These are phyloP conservation scores for Eudemis profundana DNA, from an alignment of 2,888 invertebrate species.

Conservation along the genomic window DNA sequence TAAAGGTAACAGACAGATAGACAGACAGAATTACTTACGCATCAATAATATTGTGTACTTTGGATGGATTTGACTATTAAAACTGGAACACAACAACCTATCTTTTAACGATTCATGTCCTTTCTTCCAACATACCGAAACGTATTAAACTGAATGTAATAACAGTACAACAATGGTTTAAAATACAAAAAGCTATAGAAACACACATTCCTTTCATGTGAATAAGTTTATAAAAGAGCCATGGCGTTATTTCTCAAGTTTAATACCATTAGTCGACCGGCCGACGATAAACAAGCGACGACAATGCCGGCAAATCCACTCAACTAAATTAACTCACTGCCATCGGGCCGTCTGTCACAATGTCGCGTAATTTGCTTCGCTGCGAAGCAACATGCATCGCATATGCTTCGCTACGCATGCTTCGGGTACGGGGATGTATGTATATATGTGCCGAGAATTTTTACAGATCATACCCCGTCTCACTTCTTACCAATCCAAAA, in stretches of 20 bases:
- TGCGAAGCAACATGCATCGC: too few relatives aligned
- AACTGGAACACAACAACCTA: too few relatives aligned
- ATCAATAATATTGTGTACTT: too few relatives aligned
- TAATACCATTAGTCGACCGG: slow-evolving; percentile 79
- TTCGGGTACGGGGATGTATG: too few relatives aligned
- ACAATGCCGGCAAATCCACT: slow-evolving; percentile 82
- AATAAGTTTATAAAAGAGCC: slow-evolving; percentile 41
- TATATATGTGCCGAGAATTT: too few relatives aligned
- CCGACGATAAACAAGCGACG: slow-evolving; percentile 81
- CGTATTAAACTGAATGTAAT: not conserved
- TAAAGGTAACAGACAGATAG: too few relatives aligned
- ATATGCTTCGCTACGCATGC: too few relatives aligned
- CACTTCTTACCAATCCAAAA: too few relatives aligned
- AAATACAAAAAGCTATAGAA: slow-evolving; percentile 20
- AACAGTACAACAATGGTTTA: slow-evolving; percentile 1
- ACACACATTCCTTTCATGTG: slow-evolving; percentile 29
- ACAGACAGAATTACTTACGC: too few relatives aligned
- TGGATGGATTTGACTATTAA: too few relatives aligned
- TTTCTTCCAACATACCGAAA: not conserved
- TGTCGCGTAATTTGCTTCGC: slow-evolving; percentile 49
- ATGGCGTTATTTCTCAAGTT: slow-evolving; percentile 71
- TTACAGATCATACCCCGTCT: too few relatives aligned
- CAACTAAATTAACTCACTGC: slow-evolving; percentile 81
- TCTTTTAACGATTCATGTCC: too few relatives aligned
- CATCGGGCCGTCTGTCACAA: slow-evolving; percentile 61